Conservation (phyloP, 2,113 vertebrate genomes). For the Pelobates fuscus region DNA sequence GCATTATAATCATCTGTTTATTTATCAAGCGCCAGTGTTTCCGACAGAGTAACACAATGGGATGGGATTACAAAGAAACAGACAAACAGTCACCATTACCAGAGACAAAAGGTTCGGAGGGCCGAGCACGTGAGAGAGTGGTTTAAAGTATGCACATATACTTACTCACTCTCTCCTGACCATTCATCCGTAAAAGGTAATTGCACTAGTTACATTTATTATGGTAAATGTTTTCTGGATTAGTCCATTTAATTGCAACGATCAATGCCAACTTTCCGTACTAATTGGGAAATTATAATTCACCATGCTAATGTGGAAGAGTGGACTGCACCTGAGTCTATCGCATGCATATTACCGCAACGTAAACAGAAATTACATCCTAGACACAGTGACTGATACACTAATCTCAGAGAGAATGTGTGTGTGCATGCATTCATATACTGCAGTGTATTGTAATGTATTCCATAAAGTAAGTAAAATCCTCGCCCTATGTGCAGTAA, state of each 20-base stretch:
- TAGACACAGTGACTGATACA: too few species aligned
- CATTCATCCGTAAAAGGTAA: neutral
- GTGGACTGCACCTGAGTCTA: neutral
- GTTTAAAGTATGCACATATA: neutral
- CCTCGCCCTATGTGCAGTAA: too few species aligned
- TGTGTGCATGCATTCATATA: too few species aligned
- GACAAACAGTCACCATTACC: neutral
- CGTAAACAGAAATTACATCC: neutral
- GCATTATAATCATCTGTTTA: neutral
- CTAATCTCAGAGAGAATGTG: too few species aligned
- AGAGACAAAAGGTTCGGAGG: neutral
- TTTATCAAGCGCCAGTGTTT: neutral
- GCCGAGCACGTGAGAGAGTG: neutral
- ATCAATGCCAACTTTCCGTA: constrained; percentile 3
- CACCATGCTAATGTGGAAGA: neutral
- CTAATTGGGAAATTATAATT: constrained; percentile 6
- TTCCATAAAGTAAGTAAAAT: too few species aligned
- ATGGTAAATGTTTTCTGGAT: constrained; percentile 1
- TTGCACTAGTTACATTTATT: neutral
- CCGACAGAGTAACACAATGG: neutral
- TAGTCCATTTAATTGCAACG: neutral
- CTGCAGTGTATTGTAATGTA: too few species aligned
- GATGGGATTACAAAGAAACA: neutral
- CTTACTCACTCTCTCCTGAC: neutral
- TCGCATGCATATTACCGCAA: neutral